Base-by-base conservation (phyloP, 1,140 invertebrate species). In the Halictus rubicundus region DNA sequence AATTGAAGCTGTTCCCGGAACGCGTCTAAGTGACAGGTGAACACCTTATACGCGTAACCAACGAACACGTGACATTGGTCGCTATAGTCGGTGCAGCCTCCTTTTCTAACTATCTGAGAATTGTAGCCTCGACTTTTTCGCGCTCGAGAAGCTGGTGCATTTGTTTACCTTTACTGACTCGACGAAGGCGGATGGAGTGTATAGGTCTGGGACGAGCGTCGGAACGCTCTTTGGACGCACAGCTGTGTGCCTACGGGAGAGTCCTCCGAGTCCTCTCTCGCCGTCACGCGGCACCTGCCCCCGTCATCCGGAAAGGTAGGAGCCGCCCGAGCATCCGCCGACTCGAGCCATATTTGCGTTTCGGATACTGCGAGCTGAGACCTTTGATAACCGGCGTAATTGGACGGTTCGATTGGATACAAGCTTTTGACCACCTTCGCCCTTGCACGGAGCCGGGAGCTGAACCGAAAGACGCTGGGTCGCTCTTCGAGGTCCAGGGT, bases 1-100 rank as follows among this genome's bases (percentile, higher is more conserved):
- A 91, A 91, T 91, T 90, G 89, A 89, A 89, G 90, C 87, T 88
- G 87, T 88, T 90, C 87, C 86, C 79, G 87, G 85, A 88, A 84
- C 80, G 82, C 70, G 79, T 75, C 80, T 90, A 91, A 91, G 86
- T 90, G 90, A 92, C 90, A 90, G 88, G 88, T 85, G 87, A 90
- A 86, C 87, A 89, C 90, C 89, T 90, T 90, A 90, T 89, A 90
- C 82, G 90, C 86, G 87, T 82, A 83, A 68, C 74, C 77, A 80
- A 78, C 42, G 61, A 73, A 57, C 54, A 52, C 66, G n/a, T 80
- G 70, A 75, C 78, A 68, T 57, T 68, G 61, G 63, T 46, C 37
- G 5, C 14, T n/a, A 14, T 12, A 23, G 37, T n/a, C 54, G 10
- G 16, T 9, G 5, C 10, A 19, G 39, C 68, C 7, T 12, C 14